Percentiles rank a stretch among this genome's conserved stretches.
Conservation (phyloP, 1,140 invertebrate genomes). For the Caenorhabditis inopinata region DNA sequence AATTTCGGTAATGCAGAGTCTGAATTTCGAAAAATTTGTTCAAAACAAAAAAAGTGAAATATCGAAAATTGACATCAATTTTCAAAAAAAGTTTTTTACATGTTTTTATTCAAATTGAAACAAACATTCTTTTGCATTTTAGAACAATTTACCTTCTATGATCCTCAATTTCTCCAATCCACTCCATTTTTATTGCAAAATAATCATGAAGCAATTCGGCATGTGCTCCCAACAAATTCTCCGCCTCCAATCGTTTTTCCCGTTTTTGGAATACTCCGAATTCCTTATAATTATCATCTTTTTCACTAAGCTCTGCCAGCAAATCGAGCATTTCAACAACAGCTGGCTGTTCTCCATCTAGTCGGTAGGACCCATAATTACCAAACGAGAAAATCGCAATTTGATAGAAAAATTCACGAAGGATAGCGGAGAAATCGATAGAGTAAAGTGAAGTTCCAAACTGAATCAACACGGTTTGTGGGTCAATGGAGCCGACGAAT, state of each 20-base stretch:
- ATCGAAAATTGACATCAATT: too few relatives aligned
- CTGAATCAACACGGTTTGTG: not conserved
- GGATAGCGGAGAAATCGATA: not conserved
- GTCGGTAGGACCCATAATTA: not conserved
- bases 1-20: not conserved
- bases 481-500: not conserved
- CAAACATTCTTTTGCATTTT: too few relatives aligned
- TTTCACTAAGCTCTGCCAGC: not conserved
- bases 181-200: not conserved
- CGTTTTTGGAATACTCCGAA: not conserved
- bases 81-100: too few relatives aligned
- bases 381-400: slow-evolving; percentile 15
- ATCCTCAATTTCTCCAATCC: not conserved
- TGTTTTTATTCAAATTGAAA: too few relatives aligned
- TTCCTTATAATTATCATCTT: not conserved
- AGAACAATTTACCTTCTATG: not conserved
- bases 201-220: not conserved
- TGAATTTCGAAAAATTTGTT: too few relatives aligned
- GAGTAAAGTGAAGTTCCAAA: not conserved
- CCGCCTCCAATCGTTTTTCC: not conserved
- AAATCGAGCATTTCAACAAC: not conserved
- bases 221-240: not conserved
- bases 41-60: too few relatives aligned
- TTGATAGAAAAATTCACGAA: slow-evolving; percentile 5
- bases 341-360: not conserved